These are phyloP conservation scores for Troides aeacus DNA, from an alignment of 2,888 invertebrate genomes.

Conservation along the genomic window DNA sequence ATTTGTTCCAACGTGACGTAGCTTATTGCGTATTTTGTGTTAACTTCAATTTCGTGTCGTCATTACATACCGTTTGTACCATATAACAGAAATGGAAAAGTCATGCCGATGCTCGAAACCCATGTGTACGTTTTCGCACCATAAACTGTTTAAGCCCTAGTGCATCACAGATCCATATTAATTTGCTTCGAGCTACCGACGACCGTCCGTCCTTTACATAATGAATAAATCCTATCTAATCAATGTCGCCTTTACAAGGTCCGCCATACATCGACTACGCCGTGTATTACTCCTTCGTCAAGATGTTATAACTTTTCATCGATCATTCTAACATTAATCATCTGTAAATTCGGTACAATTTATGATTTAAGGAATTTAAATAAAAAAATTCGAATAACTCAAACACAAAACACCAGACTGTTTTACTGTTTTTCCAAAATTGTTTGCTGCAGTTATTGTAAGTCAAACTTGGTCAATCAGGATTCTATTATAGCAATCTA, in stretches of 20 bases:
- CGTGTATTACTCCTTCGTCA: constrained; percentile 1
- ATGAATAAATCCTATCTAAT: constrained; percentile 18
- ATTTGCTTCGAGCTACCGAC: constrained; percentile 24
- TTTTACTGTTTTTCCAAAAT: constrained; percentile 3
- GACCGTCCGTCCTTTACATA: neutral
- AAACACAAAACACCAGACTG: neutral
- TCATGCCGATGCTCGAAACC: neutral
- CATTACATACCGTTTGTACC: neutral
- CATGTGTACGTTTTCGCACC: neutral
- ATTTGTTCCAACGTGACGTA: neutral
- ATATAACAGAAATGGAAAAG: neutral
- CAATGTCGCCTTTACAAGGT: constrained; percentile 22
- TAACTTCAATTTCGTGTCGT: no score
- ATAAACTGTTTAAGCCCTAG: constrained; percentile 6
- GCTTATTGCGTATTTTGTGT: neutral
- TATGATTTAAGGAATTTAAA: neutral
- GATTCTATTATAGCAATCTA: neutral
- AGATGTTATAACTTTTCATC: constrained; percentile 4
- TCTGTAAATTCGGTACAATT: constrained; percentile 7
- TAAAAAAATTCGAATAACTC: neutral
- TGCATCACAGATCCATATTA: constrained; percentile 14
- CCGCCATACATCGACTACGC: constrained; percentile 20
- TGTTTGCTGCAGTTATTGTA: constrained; percentile 6
- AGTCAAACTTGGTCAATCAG: constrained; percentile 1
- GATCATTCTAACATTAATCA: constrained; percentile 9